phyloP scores from a whole-genome alignment of 1,140 invertebrate genomes.

The Zaprionus tsacasi region DNA sequence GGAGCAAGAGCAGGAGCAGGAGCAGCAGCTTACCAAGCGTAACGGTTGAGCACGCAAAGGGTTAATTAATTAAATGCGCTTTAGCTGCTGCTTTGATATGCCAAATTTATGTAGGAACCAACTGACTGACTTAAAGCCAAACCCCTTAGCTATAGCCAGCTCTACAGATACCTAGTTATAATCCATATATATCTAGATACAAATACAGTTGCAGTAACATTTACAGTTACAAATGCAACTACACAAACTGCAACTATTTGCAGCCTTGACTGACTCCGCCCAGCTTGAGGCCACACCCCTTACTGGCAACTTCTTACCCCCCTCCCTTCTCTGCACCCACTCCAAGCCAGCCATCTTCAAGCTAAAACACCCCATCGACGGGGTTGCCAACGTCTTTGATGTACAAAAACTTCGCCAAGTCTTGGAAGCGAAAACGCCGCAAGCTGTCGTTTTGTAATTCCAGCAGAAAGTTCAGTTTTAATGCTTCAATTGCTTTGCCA shows the following conservation, averaged over 20 bases:
- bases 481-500: conserved; percentile 8
- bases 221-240: neutral
- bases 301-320: conserved; percentile 6
- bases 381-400: conserved; percentile 59
- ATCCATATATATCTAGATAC: too few relatives aligned
- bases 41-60: conserved; percentile 75
- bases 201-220: neutral
- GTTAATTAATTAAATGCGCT: conserved; percentile 81
- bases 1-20: neutral
- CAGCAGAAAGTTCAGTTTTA: conserved; percentile 22
- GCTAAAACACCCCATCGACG: neutral
- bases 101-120: neutral
- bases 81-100: conserved; percentile 20
- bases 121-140: neutral
- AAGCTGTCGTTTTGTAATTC: conserved; percentile 70
- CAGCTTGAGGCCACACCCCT: conserved; percentile 14
- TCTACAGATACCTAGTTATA: too few relatives aligned
- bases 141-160: too few relatives aligned
- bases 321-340: neutral
- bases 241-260: neutral
- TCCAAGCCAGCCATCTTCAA: too few relatives aligned
- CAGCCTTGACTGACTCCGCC: conserved; percentile 24
- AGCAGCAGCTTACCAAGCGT: conserved; percentile 48
- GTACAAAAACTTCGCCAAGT: conserved; percentile 45
- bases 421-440: conserved; percentile 49